These are phyloP conservation scores for Chromis chromis DNA, from an alignment of 2,797 vertebrate genomes.

Conservation along the genomic window DNA sequence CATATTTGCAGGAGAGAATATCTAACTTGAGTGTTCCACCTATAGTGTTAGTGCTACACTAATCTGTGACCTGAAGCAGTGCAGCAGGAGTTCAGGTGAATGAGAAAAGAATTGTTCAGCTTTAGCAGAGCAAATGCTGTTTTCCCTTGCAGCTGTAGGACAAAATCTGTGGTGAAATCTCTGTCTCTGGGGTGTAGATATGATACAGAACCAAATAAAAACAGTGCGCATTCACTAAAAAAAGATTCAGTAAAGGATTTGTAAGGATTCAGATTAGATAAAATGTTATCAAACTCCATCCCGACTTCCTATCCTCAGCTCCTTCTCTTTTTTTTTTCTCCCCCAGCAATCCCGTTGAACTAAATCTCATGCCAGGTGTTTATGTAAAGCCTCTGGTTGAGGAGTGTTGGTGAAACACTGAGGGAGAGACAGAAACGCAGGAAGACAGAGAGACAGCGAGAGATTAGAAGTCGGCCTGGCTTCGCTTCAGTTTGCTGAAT, in stretches of 20 bases:
- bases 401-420: constrained; percentile 33
- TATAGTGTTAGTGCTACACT: no score
- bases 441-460: constrained; percentile 52
- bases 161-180: neutral
- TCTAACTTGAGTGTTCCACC: no score
- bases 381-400: constrained; percentile 67
- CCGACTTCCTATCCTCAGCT: constrained; percentile 18
- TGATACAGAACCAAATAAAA: neutral
- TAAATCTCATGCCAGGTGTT: constrained; percentile 72
- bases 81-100: neutral
- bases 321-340: constrained; percentile 22
- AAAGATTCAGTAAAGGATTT: neutral
- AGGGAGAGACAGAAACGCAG: constrained; percentile 52
- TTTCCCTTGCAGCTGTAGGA: neutral
- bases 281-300: constrained; percentile 2
- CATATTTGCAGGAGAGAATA: no score
- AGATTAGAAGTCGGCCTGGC: constrained; percentile 75
- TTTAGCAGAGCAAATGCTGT: neutral
- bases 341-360: constrained; percentile 39
- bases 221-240: neutral
- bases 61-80: neutral
- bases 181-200: neutral
- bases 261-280: neutral
- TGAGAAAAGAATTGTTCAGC: constrained; percentile 2
- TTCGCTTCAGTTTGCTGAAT: constrained; percentile 76